A percentile compares a stretch with the other conserved stretches of the same genome.
Conservation (phyloP, 2,797 vertebrate genomes). For the Pipistrellus kuhlii region DNA sequence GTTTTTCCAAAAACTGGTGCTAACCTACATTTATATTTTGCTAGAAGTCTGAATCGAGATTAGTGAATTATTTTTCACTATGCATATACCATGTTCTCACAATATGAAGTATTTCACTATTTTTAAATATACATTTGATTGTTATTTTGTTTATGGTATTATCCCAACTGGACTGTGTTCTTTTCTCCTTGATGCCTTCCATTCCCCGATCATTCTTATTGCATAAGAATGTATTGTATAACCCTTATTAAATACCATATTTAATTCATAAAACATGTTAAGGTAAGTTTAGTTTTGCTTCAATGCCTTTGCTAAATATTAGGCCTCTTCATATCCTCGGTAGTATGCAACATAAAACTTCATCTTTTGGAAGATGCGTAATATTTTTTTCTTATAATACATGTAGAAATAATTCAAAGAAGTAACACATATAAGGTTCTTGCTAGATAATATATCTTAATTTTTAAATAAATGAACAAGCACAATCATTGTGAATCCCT, state of each 20-base stretch:
- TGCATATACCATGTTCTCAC: not conserved
- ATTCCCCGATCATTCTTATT: not conserved
- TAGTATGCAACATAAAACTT: not conserved
- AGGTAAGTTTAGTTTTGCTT: not conserved
- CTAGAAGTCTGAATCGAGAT: not conserved
- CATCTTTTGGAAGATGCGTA: not conserved
- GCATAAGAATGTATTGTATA: not conserved
- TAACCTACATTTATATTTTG: not conserved
- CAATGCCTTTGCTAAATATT: conserved; percentile 5
- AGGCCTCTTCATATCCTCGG: not conserved
- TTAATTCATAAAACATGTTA: not conserved
- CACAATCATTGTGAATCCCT: not conserved
- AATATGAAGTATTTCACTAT: not conserved
- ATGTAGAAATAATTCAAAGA: not conserved
- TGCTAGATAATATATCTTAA: not conserved
- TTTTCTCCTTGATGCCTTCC: not conserved
- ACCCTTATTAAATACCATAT: not conserved
- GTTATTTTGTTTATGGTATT: not conserved
- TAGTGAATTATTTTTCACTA: not conserved
- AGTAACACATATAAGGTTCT: not conserved
- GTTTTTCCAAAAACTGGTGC: not conserved
- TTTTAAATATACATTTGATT: not conserved
- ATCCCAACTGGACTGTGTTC: accelerated
- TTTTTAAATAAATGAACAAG: not conserved
- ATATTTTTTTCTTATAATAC: not conserved